phyloP scores from a whole-genome alignment of 2,797 vertebrate genomes.

The Helostoma temminkii region DNA sequence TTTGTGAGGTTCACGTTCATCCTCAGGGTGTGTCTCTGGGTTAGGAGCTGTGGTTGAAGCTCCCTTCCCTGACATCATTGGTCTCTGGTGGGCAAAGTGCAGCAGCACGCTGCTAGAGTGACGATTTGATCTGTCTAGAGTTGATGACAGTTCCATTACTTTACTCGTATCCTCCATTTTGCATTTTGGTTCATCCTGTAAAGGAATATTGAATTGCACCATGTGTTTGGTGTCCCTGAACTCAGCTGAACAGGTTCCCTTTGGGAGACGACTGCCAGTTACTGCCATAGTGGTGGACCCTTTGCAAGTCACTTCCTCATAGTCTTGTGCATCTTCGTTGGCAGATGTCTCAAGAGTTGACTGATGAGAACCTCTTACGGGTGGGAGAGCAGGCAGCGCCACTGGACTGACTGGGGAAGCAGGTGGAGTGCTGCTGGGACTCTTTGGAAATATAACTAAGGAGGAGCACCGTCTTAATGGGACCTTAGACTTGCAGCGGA shows the following conservation, averaged over 20 bases:
- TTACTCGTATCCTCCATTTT: conserved; percentile 58
- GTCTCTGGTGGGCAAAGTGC: conserved; percentile 86
- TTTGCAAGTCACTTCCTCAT: conserved; percentile 81
- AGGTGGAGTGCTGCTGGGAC: conserved; percentile 91
- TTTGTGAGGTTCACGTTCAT: conserved; percentile 61
- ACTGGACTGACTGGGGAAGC: conserved; percentile 87
- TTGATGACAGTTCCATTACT: conserved; percentile 57
- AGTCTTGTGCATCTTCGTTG: conserved; percentile 76
- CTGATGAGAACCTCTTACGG: conserved; percentile 80
- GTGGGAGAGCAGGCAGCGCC: conserved; percentile 77
- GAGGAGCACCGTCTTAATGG: conserved; percentile 94
- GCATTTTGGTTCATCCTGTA: conserved; percentile 77
- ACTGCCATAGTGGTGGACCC: conserved; percentile 86
- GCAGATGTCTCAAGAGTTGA: conserved; percentile 84
- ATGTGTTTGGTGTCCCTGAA: conserved; percentile 85
- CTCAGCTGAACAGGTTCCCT: conserved; percentile 79
- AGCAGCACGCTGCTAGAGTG: conserved; percentile 86
- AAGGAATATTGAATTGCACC: conserved; percentile 84
- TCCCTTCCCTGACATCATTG: conserved; percentile 72
- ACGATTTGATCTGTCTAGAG: conserved; percentile 79
- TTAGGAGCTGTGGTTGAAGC: conserved; percentile 56
- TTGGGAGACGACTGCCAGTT: conserved; percentile 87
- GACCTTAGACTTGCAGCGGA: conserved; percentile 81
- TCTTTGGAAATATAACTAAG: conserved; percentile 94
- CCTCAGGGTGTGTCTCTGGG: conserved; percentile 59